phyloP scores from a whole-genome alignment of 2,888 invertebrate species.

The Protodeltote pygarga region DNA sequence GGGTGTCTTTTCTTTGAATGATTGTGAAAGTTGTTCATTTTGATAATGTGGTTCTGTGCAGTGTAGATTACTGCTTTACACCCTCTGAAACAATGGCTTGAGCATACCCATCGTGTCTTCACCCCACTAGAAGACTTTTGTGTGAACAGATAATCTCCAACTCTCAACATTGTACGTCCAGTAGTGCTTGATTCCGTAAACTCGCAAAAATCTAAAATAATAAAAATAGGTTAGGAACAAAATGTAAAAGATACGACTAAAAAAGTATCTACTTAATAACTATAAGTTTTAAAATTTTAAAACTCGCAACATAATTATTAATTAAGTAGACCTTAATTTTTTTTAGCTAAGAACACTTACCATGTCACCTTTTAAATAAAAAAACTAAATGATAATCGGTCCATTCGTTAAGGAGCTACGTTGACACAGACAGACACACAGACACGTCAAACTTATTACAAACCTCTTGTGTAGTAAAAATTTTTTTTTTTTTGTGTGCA shows the following conservation, averaged over 20 bases:
- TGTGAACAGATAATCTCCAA: constrained; percentile 41
- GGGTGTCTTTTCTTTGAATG: constrained; percentile 40
- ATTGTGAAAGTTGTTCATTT: constrained; percentile 46
- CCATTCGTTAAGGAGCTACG: no score
- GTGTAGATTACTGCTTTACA: constrained; percentile 56
- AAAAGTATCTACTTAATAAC: not conserved
- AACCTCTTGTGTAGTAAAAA: no score
- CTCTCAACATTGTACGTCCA: constrained; percentile 54
- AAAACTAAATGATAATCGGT: no score
- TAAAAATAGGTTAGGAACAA: constrained; percentile 1
- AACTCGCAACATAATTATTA: no score
- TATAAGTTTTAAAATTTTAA: no score
- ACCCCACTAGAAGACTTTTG: constrained; percentile 38
- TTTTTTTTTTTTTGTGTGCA: no score
- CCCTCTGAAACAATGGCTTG: constrained; percentile 50
- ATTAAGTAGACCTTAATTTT: no score
- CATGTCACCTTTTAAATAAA: no score
- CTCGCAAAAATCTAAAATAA: constrained; percentile 40
- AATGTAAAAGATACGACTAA: not conserved
- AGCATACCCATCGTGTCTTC: constrained; percentile 56
- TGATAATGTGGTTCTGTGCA: constrained; percentile 38
- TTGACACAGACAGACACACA: no score
- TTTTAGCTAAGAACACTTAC: no score
- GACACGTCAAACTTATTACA: no score
- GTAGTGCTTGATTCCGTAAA: constrained; percentile 54